Evolutionary conservation across 1,140 invertebrate genomes (phyloP), one percentile per base, ranked within the genome.

Genomic region (Antheraea mylitta): DNA sequence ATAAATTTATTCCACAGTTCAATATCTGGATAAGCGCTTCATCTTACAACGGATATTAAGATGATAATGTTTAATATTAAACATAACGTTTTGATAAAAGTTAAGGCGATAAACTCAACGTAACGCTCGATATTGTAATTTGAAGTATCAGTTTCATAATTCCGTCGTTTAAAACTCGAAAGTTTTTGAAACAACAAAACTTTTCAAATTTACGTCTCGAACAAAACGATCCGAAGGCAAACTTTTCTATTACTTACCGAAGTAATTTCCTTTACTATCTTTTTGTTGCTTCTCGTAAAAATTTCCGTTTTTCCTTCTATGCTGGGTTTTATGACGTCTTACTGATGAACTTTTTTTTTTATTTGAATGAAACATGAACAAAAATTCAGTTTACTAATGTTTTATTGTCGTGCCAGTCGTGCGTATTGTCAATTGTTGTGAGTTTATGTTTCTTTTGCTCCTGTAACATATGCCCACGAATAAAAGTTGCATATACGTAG

Each of bases 211-310:
- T 66, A 58, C 16, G 48, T 48, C n/a, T 36, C 19, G n/a, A n/a
- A 53, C 64, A 22, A 48, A 38, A 65, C 64, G 42, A 65, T 48
- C n/a, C 38, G 8, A 10, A n/a, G 30, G 13, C 19, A 18, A 64
- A 64, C 38, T 64, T 64, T 37, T 45, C 37, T 48, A 64, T 64
- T 64, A 64, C 48, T 58, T 61, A 59, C 13, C 37, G 22, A 63
- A 63, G 61, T 63, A 37, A 63, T 63, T 63, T 63, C 11, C 22
- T 37, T 30, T 63, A 16, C 13, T 63, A 63, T 63, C 61, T 8
- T 11, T 63, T 63, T 63, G 30, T 63, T 53, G 16, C 45, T 53
- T 53, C 16, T 9, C 16, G 16, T 53, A 16, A 53, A 53, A 53
- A 53, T 10, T 8, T 53, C 45, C 16, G 11, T 53, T 53, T 9